phyloP scores from a whole-genome alignment of 2,113 vertebrate species.

The Agelaius phoeniceus region DNA sequence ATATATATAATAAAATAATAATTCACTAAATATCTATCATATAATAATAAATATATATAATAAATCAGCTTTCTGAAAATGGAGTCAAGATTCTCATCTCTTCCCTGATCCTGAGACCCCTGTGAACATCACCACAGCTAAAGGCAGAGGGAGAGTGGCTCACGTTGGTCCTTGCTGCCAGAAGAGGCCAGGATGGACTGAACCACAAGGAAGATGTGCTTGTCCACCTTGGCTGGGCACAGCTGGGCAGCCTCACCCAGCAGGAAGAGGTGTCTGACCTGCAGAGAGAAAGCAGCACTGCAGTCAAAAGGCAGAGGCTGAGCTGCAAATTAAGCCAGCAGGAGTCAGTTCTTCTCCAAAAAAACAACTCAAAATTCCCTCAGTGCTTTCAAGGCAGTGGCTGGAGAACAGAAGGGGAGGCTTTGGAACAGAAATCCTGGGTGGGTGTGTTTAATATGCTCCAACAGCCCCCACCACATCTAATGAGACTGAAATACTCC shows the following conservation, averaged over 20 bases:
- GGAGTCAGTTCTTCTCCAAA: neutral
- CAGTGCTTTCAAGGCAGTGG: neutral
- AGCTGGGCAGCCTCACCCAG: constrained; percentile 87
- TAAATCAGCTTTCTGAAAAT: too few species aligned
- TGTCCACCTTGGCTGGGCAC: constrained; percentile 84
- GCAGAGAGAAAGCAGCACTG: neutral
- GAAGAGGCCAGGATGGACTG: constrained; percentile 86
- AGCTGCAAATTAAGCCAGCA: neutral
- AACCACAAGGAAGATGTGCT: constrained; percentile 85
- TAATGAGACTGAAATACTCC: neutral
- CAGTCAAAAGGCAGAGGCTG: neutral
- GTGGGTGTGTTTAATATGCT: neutral
- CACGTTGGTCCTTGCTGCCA: constrained; percentile 71
- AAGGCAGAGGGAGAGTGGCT: neutral
- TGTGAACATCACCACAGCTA: too few species aligned
- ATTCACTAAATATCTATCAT: too few species aligned
- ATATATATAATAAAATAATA: too few species aligned
- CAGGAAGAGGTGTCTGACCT: constrained; percentile 91
- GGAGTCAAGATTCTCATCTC: too few species aligned
- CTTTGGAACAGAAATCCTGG: neutral
- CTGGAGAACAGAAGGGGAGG: neutral
- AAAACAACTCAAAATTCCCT: neutral
- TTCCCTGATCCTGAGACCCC: too few species aligned
- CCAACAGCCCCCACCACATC: neutral
- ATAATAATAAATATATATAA: too few species aligned